These are phyloP conservation scores for Dinoponera quadriceps DNA, from an alignment of 1,140 invertebrate species.

Conservation along the genomic window DNA sequence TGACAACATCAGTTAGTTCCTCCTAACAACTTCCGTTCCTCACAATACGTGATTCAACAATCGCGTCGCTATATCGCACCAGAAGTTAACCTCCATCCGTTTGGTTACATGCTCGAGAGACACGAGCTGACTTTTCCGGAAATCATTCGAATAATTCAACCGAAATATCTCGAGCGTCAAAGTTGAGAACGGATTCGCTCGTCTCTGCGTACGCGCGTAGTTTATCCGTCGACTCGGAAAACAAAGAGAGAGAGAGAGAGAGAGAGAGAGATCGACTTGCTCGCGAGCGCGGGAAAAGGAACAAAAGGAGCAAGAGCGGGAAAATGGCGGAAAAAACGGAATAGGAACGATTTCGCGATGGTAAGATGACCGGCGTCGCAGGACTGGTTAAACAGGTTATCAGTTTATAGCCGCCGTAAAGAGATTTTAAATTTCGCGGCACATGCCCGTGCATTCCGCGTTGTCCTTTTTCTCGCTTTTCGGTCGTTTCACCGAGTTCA, in stretches of 20 bases:
- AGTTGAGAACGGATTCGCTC: no score
- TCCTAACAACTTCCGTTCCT: no score
- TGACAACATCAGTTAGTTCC: no score
- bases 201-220: no score
- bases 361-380: slow-evolving; percentile 71
- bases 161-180: no score
- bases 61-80: no score
- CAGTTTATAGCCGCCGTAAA: slow-evolving; percentile 83
- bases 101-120: no score
- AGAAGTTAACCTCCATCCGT: no score
- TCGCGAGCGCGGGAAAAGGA: background rate
- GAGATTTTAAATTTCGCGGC: slow-evolving; percentile 84
- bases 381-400: slow-evolving; percentile 84
- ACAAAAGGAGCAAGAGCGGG: background rate
- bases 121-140: no score
- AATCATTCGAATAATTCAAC: no score
- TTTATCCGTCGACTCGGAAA: no score
- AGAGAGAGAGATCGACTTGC: background rate
- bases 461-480: slow-evolving; percentile 53
- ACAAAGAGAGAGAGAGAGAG: background rate
- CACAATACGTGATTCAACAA: no score
- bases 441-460: slow-evolving; percentile 76
- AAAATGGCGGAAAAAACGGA: slow-evolving; percentile 72
- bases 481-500: slow-evolving; percentile 42
- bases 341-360: slow-evolving; percentile 79